Evolutionary conservation across 2,113 vertebrate genomes (phyloP), one percentile per base, ranked within the genome.

Genomic region (Cryptomyrus ogoouensis): DNA sequence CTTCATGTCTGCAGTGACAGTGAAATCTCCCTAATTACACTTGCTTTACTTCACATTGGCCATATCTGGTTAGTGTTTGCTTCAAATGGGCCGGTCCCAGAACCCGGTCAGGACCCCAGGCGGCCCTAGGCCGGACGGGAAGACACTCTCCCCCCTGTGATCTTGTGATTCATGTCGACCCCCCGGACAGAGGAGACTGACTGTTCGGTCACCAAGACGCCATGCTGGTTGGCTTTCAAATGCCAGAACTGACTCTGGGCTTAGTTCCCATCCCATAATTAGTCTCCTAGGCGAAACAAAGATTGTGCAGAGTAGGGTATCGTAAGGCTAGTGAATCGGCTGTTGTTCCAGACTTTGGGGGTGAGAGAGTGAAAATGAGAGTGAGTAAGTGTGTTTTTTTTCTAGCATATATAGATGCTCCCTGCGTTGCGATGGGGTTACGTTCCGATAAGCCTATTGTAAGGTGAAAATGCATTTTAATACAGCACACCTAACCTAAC

Each of bases 181-280:
- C 2, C 58, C 58, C 1, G 9, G n/a, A 80, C 15, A 80, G 31
- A 80, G 74, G 35, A 80, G 17, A 42, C 31, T 80, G 74, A 6
- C 74, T 39, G 74, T 80, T 80, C 6, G 35, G 74, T 70, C 35
- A 80, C 74, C 15, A 80, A 80, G 74, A 42, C 17, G 74, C 31
- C 35, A 42, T 19, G 62, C 62, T 66, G 35, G 50, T 88, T 90
- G 52, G 56, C 42, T 39, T 88, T 89, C 85, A 46, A 88, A 46
- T 15, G 21, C 46, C 52, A 74, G 89, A 91, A 88, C 89, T 89
- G 88, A 53, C 39, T 13, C 88, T 88, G 90, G 50, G 56, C 35
- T 91, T 17, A 21, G 74, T 74, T 91, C 89, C 90, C 90, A 90
- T 91, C 87, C 88, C 83, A 90, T 35, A 5, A 88, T 56, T 89